A percentile compares a stretch with the other conserved stretches of the same genome.
Conservation (phyloP, 2,888 invertebrate species). For the Macrophya alboannulata region DNA sequence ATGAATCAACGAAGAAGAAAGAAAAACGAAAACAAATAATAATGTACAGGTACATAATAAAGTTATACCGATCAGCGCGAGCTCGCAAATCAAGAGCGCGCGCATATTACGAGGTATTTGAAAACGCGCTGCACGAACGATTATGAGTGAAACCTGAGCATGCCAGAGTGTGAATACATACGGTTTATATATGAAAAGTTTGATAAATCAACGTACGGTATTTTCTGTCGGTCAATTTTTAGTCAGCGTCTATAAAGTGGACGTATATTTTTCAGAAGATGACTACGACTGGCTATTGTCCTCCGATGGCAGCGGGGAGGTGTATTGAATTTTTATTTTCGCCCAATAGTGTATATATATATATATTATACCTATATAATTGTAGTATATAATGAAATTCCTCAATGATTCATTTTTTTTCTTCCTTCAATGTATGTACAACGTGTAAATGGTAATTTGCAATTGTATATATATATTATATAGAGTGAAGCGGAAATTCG, state of each 20-base stretch:
- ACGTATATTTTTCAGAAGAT: background rate
- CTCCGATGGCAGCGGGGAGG: background rate
- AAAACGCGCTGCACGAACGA: background rate
- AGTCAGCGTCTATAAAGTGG: background rate
- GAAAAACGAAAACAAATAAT: background rate
- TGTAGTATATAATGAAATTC: background rate
- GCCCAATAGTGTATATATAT: background rate
- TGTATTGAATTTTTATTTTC: background rate
- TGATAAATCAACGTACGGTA: background rate
- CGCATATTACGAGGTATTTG: background rate
- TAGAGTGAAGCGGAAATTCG: too few species aligned
- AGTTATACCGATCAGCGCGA: too few species aligned
- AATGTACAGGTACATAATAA: background rate
- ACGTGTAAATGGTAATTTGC: too few species aligned
- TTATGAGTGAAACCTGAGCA: background rate
- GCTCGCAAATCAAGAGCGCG: slow-evolving; percentile 15
- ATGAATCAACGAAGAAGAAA: too few species aligned
- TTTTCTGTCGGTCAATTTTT: background rate
- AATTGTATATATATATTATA: too few species aligned
- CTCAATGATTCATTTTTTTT: background rate
- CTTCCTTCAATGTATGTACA: background rate
- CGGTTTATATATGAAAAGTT: background rate
- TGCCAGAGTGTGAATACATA: background rate
- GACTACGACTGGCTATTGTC: background rate
- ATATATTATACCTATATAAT: too few species aligned